A percentile compares a stretch with the other conserved stretches of the same genome.
These are phyloP conservation scores for Sympetrum striolatum DNA, from an alignment of 2,888 invertebrate species.

Conservation along the genomic window DNA sequence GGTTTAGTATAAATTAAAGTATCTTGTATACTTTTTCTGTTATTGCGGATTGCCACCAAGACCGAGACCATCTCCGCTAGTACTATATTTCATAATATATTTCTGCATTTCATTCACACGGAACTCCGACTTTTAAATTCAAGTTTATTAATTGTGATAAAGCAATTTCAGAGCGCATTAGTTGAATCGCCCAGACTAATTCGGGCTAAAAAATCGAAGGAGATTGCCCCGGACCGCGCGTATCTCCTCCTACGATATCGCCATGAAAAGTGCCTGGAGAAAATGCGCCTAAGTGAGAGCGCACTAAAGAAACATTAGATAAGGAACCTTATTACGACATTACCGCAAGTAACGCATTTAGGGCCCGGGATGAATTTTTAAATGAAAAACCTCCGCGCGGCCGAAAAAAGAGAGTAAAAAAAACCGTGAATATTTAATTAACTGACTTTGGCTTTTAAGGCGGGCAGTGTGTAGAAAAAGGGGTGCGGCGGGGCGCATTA, in stretches of 20 bases:
- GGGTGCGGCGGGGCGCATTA: not conserved
- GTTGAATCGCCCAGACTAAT: too few relatives aligned
- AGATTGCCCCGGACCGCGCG: too few relatives aligned
- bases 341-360: conserved; percentile 28
- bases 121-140: too few relatives aligned
- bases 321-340: conserved; percentile 29
- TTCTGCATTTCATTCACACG: too few relatives aligned
- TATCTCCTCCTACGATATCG: not conserved
- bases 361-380: conserved; percentile 26
- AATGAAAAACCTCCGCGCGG: conserved; percentile 1
- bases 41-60: too few relatives aligned
- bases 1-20: too few relatives aligned
- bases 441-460: conserved; percentile 39
- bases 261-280: not conserved
- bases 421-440: conserved; percentile 33
- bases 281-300: not conserved
- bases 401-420: conserved; percentile 6
- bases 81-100: too few relatives aligned
- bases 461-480: not conserved
- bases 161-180: too few relatives aligned
- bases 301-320: conserved; percentile 28
- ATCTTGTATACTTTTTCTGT: too few relatives aligned
- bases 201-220: too few relatives aligned
- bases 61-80: too few relatives aligned
- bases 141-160: too few relatives aligned